Evolutionary conservation across 2,888 invertebrate species (phyloP).

Genomic region (Gortyna flavago): DNA sequence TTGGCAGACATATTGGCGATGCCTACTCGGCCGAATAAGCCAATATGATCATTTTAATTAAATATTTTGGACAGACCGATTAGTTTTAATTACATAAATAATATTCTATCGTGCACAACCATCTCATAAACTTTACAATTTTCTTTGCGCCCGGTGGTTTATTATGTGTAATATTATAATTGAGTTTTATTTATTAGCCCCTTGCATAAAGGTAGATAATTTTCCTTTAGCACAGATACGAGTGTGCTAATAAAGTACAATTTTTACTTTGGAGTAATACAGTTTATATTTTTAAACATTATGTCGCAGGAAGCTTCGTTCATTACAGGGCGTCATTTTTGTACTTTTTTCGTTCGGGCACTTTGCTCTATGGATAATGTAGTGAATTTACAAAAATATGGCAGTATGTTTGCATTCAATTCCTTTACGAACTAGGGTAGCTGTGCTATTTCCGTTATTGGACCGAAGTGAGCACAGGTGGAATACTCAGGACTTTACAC

Average conservation of each 20-base stretch:
- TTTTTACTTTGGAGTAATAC: slow-evolving; percentile 38
- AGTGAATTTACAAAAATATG: slow-evolving; percentile 83
- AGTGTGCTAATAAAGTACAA: slow-evolving; percentile 38
- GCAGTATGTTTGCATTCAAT: slow-evolving; percentile 89
- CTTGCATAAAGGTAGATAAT: slow-evolving; percentile 31
- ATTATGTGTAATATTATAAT: slow-evolving; percentile 49
- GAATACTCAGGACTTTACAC: slow-evolving; percentile 49
- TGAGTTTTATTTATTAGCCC: slow-evolving; percentile 34
- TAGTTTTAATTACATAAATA: slow-evolving; percentile 80
- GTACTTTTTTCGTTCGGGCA: slow-evolving; percentile 74
- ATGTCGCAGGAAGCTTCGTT: slow-evolving; percentile 48
- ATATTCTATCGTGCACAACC: slow-evolving; percentile 89
- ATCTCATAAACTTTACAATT: slow-evolving; percentile 82
- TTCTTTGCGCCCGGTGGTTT: slow-evolving; percentile 70
- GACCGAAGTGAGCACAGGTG: slow-evolving; percentile 54
- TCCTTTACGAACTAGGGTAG: slow-evolving; percentile 77
- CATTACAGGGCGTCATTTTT: slow-evolving; percentile 69
- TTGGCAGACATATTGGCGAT: slow-evolving; percentile 67
- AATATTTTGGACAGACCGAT: slow-evolving; percentile 86
- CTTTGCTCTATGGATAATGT: slow-evolving; percentile 69
- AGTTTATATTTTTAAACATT: slow-evolving; percentile 49
- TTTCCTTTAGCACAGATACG: slow-evolving; percentile 37
- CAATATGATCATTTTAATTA: slow-evolving; percentile 70
- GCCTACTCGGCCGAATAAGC: slow-evolving; percentile 74
- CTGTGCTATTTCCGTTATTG: slow-evolving; percentile 61